These are phyloP conservation scores for Furnarius figulus DNA, from an alignment of 2,113 vertebrate genomes.

Conservation along the genomic window DNA sequence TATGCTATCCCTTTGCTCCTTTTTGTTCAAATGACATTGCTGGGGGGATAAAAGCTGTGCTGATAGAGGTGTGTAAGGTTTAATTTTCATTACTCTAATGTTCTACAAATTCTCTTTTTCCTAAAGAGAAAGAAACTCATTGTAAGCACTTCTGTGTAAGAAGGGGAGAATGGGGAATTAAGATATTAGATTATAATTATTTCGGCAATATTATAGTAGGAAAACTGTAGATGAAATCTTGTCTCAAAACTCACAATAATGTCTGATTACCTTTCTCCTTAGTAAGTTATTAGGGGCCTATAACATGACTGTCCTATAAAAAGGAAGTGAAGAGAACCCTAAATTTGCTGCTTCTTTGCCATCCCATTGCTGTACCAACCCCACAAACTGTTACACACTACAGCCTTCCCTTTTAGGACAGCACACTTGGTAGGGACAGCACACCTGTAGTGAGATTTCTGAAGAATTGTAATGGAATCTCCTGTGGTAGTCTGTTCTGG, in stretches of 20 bases:
- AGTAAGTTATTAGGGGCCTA: neutral
- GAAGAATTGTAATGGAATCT: neutral
- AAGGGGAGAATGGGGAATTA: neutral
- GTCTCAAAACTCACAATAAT: neutral
- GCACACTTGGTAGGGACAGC: too few relatives aligned
- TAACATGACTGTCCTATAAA: accelerated
- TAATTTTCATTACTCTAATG: neutral
- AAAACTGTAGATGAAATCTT: neutral
- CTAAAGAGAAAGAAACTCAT: neutral
- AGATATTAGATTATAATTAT: neutral
- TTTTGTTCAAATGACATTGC: neutral
- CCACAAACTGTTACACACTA: neutral
- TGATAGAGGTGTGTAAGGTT: neutral
- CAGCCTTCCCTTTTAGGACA: neutral
- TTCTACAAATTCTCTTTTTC: neutral
- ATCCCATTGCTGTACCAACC: neutral
- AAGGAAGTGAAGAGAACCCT: neutral
- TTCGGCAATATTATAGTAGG: neutral
- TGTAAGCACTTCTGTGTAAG: neutral
- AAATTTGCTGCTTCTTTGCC: neutral
- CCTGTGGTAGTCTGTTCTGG: neutral
- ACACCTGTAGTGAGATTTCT: neutral
- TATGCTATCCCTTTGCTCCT: neutral
- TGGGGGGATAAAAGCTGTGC: neutral
- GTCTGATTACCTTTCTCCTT: neutral